These are phyloP conservation scores for Mustelus asterias DNA, from an alignment of 2,113 vertebrate genomes.

Conservation along the genomic window DNA sequence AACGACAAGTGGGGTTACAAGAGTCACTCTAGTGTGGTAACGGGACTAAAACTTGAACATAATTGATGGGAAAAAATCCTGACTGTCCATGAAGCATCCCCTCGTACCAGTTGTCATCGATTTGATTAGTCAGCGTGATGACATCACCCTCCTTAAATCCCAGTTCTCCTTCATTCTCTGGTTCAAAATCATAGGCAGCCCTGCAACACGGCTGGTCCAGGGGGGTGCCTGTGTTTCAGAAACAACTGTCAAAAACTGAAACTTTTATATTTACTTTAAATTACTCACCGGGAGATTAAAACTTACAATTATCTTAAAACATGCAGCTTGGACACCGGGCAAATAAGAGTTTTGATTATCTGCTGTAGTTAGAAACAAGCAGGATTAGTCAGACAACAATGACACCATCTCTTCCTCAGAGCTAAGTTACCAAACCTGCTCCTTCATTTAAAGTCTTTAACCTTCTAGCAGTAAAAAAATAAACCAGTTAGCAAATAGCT, in stretches of 20 bases:
- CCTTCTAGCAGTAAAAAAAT: background rate
- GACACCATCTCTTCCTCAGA: background rate
- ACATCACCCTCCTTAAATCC: conserved; percentile 96
- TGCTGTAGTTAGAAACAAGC: background rate
- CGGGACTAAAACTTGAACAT: conserved; percentile 92
- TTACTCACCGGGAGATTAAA: background rate
- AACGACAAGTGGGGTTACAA: background rate
- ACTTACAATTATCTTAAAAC: background rate
- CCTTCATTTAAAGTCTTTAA: background rate
- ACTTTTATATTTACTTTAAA: background rate
- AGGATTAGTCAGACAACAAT: background rate
- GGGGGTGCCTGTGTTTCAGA: conserved; percentile 57
- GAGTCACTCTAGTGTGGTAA: conserved; percentile 76
- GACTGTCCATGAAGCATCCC: conserved; percentile 93
- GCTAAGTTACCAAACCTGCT: background rate
- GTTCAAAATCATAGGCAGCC: conserved; percentile 92
- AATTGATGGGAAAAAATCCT: conserved; percentile 98
- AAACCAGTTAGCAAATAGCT: background rate
- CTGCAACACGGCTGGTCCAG: conserved; percentile 96
- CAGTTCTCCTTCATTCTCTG: conserved; percentile 95
- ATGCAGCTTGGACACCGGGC: background rate
- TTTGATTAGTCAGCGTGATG: conserved; percentile 96
- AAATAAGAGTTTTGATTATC: background rate
- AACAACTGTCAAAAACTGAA: conserved; percentile 27
- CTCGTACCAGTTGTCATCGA: conserved; percentile 99